Percentiles rank a stretch among this genome's conserved stretches.
These are phyloP conservation scores for Drosophila anceps DNA, from an alignment of 2,888 invertebrate species.

Conservation along the genomic window DNA sequence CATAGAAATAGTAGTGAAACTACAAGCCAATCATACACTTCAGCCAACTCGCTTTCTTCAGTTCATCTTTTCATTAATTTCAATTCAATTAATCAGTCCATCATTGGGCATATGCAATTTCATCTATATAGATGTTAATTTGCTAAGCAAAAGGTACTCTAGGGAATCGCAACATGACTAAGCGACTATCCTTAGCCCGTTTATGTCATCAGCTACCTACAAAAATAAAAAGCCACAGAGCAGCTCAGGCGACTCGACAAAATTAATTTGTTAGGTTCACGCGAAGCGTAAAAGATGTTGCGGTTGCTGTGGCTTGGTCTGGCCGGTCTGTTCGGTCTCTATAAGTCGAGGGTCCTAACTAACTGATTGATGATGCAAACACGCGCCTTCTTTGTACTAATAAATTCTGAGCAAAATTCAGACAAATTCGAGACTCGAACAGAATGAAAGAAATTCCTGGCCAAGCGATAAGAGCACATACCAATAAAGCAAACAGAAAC, in stretches of 20 bases:
- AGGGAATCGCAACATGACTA: neutral
- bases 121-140: constrained; percentile 8
- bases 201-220: constrained; percentile 44
- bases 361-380: constrained; percentile 82
- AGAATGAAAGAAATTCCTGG: constrained; percentile 66
- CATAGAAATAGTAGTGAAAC: too few relatives aligned
- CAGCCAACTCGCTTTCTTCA: neutral
- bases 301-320: constrained; percentile 5
- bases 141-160: neutral
- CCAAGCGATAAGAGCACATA: constrained; percentile 65
- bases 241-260: constrained; percentile 14
- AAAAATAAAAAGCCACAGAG: constrained; percentile 14
- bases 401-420: constrained; percentile 83
- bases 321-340: constrained; percentile 13
- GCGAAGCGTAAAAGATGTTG: constrained; percentile 50
- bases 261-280: constrained; percentile 62
- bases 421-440: constrained; percentile 78
- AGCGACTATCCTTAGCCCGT: constrained; percentile 22
- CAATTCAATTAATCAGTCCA: neutral
- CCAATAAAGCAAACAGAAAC: constrained; percentile 13
- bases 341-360: constrained; percentile 38
- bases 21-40: neutral
- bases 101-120: neutral
- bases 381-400: constrained; percentile 81
- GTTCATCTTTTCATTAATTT: neutral